Evolutionary conservation across 2,888 invertebrate species (phyloP), one percentile per base, ranked within the genome.

Genomic region (Drosophila rubida): DNA sequence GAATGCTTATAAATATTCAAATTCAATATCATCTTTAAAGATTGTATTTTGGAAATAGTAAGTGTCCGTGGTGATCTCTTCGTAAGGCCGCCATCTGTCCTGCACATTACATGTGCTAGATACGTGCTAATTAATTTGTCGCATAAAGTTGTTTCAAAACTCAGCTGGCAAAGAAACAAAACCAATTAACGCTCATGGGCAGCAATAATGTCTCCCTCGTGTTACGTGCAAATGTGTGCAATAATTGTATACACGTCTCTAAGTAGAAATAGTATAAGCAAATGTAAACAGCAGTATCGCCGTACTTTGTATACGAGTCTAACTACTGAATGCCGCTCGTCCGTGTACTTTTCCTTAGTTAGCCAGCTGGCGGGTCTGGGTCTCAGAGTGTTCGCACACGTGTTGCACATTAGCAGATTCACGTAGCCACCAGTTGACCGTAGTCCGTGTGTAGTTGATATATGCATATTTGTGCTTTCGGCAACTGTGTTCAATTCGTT

Each of bases 391-490:
- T 37, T 49, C 22, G 57, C 35, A 81, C 87, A 84, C 81, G 87
- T 81, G 87, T 86, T 81, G 68, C 69, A 81, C 75, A 84, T 84
- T 82, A 78, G 41, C 46, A 14, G 39, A 23, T 42, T 27, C n/a
- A 11, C 41, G 45, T 13, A 54, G 16, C 37, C 16, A 41, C 11
- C 11, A n/a, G 11, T 30, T 30, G 30, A 30, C 11, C 30, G 11
- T 23, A 44, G 57, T 39, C 35, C 42, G 37, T 6, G 16, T 9
- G 22, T 5, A 32, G 22, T 62, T 53, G 50, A 14, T 68, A 37
- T 49, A 50, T 53, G 32, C 35, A 23, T 48, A 62, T 71, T 44
- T 53, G 51, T 32, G 42, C 48, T 45, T 22, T 45, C 27, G 39
- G 19, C 46, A 25, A 58, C 61, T 63, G 58, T 55, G 58, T 60